Evolutionary conservation across 2,888 invertebrate genomes (phyloP), one percentile per base, ranked within the genome.

Genomic region (Drosophila hamatofila): DNA sequence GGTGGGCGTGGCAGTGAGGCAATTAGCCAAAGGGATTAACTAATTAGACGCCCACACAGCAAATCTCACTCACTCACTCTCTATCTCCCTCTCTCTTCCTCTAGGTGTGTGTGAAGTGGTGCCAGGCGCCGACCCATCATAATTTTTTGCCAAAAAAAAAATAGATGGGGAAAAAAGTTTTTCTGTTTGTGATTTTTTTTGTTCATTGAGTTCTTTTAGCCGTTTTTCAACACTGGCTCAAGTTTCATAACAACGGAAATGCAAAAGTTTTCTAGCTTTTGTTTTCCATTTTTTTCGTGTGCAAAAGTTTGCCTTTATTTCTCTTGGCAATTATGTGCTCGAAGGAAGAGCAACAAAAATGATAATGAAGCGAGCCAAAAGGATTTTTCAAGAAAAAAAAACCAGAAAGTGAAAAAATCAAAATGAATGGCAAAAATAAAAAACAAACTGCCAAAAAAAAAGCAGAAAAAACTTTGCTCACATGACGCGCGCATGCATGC

Each of bases 1-100:
- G 57, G 51, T 56, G 65, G 88, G 83, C 78, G 83, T 85, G 86
- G 72, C 78, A 69, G 55, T 59, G 70, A 21, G 66, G 71, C 91
- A 92, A 92, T 92, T 92, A 92, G 91, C 86, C 89, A 83, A 80
- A 83, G 37, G 81, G 88, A 90, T 91, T 91, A 92, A 91, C 92
- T 92, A 92, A 92, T 92, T 92, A 92, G 91, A 78, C 77, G 70
- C 75, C 83, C 75, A 80, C 82, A 82, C 56, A 39, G 44, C 61
- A 62, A 42, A 84, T 52, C 18, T 21, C 23, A 23, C 23, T 49
- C 9, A 23, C 51, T 21, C 18, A 2, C n/a, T 11, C 25, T 1
- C n/a, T 3, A n/a, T 6, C 5, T 49, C 18, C 12, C 18, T 33
- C 3, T 37, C n/a, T 84, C 83, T 83, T 83, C 82, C 12, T 33